A percentile compares a stretch with the other conserved stretches of the same genome.
phyloP scores from a whole-genome alignment of 2,797 vertebrate genomes.

The Sebastes hubbsi region DNA sequence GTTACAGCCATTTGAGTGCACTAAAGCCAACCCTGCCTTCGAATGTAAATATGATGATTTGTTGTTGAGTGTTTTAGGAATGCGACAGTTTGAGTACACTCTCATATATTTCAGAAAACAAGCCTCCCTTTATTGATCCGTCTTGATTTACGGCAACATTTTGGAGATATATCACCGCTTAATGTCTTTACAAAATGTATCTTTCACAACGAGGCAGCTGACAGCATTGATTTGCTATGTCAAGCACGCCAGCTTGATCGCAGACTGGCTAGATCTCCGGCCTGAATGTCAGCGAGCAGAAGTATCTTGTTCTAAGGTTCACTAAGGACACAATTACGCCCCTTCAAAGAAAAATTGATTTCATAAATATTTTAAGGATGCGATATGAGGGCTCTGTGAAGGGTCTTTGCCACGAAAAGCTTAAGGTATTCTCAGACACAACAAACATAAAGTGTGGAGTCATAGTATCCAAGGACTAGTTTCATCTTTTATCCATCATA shows the following conservation, averaged over 20 bases:
- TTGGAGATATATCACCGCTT: conserved; percentile 46
- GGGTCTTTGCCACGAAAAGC: not conserved
- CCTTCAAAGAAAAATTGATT: conserved; percentile 56
- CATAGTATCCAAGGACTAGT: conserved; percentile 1
- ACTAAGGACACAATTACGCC: conserved; percentile 28
- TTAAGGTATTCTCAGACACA: not conserved
- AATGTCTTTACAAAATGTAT: conserved; percentile 55
- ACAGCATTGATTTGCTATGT: conserved; percentile 63
- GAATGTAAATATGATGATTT: conserved; percentile 37
- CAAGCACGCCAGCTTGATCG: conserved; percentile 30
- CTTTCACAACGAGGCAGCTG: conserved; percentile 41
- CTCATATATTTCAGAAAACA: conserved; percentile 51
- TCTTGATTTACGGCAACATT: conserved; percentile 55
- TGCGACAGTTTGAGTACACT: conserved; percentile 19
- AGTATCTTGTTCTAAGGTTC: conserved; percentile 24
- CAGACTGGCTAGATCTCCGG: conserved; percentile 22
- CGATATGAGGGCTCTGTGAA: not conserved
- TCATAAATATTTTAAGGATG: conserved; percentile 52
- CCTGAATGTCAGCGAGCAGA: conserved; percentile 35
- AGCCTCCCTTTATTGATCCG: conserved; percentile 30
- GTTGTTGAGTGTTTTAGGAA: conserved; percentile 32
- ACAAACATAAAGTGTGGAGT: not conserved
- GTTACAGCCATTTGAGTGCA: conserved; percentile 11
- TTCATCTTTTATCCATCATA: conserved; percentile 23
- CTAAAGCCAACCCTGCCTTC: conserved; percentile 4